These are phyloP conservation scores for Muscicapa adusta DNA, from an alignment of 2,113 vertebrate genomes.

Conservation along the genomic window DNA sequence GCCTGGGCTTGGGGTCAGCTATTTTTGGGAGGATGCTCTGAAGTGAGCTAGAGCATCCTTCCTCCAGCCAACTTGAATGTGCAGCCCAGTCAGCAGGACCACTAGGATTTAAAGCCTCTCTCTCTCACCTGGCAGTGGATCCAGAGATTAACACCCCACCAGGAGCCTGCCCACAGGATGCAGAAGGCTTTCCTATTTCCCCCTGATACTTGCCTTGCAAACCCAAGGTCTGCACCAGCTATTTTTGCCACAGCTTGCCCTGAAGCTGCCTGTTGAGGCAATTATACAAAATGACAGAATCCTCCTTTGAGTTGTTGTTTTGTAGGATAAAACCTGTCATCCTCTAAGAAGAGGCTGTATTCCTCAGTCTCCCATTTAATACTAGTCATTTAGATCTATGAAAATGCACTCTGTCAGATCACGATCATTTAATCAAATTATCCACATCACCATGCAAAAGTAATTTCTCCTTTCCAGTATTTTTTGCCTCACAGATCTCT, in stretches of 20 bases:
- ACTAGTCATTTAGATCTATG: not conserved
- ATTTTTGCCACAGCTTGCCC: not conserved
- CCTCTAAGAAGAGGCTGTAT: not conserved
- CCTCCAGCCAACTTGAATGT: not conserved
- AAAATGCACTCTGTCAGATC: not conserved
- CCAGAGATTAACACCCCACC: not conserved
- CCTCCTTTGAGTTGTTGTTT: not conserved
- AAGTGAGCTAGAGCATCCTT: rapidly evolving
- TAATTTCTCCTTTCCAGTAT: not conserved
- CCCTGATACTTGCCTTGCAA: not conserved
- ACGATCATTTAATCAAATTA: not conserved
- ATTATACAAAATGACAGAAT: not conserved
- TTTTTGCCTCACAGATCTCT: not conserved
- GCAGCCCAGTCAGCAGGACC: not conserved
- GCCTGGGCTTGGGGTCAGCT: not conserved
- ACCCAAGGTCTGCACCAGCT: not conserved
- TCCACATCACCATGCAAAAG: not conserved
- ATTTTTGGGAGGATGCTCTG: not conserved
- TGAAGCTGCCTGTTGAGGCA: not conserved
- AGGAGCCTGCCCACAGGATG: not conserved
- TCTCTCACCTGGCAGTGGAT: not conserved
- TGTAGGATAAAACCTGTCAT: not conserved
- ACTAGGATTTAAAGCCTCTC: not conserved
- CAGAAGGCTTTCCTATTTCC: not conserved
- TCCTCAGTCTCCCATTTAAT: not conserved